phyloP scores from a whole-genome alignment of 2,797 vertebrate species.

The Eupleurogrammus muticus region DNA sequence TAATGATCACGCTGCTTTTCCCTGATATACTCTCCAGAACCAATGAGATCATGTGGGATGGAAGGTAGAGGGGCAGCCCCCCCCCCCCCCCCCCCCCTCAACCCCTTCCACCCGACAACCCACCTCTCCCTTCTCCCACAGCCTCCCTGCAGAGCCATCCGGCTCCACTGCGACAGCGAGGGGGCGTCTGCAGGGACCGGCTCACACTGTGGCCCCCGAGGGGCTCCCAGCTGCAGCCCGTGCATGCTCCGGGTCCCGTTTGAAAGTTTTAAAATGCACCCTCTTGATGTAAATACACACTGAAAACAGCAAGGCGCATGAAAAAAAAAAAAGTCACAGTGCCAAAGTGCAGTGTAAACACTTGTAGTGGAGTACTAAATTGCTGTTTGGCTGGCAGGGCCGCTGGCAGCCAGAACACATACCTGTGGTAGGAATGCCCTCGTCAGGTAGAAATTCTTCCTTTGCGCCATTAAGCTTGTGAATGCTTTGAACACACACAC shows the following conservation, averaged over 20 bases:
- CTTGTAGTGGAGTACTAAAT: constrained; percentile 58
- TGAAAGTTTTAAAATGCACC: constrained; percentile 39
- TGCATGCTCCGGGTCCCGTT: constrained; percentile 21
- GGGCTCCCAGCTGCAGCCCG: constrained; percentile 17
- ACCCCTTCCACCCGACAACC: constrained; percentile 6
- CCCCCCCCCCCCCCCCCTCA: constrained; percentile 1
- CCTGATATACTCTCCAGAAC: constrained; percentile 79
- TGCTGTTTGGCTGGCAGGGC: constrained; percentile 51
- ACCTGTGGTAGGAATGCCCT: constrained; percentile 61
- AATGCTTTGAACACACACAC: constrained; percentile 46
- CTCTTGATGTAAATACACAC: constrained; percentile 43
- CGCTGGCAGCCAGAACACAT: constrained; percentile 53
- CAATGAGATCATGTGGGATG: constrained; percentile 77
- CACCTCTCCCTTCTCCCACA: constrained; percentile 22
- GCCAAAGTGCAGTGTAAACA: constrained; percentile 70
- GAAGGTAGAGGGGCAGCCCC: constrained; percentile 51
- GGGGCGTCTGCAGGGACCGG: constrained; percentile 40
- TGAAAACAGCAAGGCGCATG: constrained; percentile 21
- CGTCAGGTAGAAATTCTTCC: constrained; percentile 65
- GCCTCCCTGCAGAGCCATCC: constrained; percentile 43
- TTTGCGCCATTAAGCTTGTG: constrained; percentile 61
- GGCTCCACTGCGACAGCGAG: constrained; percentile 50
- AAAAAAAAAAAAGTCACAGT: constrained; percentile 18
- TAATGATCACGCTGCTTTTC: constrained; percentile 80
- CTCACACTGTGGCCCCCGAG: constrained; percentile 37